Base-by-base conservation (phyloP, 2,113 vertebrate species). In the Hemibates koningsi region DNA sequence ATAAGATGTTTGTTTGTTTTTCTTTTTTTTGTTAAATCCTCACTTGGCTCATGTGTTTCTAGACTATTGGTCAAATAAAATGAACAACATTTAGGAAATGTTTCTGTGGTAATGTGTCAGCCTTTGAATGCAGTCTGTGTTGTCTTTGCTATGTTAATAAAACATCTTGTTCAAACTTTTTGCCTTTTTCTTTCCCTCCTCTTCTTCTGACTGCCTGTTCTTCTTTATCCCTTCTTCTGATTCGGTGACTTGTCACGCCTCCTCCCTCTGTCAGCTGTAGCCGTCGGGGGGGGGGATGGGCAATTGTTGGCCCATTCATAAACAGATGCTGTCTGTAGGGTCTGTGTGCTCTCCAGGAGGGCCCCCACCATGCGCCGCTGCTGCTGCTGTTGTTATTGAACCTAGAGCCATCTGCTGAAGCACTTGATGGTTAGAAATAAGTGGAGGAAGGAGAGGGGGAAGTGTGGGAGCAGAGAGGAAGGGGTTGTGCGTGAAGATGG, bases 381-480 rank as follows among this genome's bases (percentile, higher is more conserved):
- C 88, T 27, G 87, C 88, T 3, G 91, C 84, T 94, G 34, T 21
- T 48, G 90, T 93, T 93, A 76, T 89, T 94, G 88, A 93, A 90
- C 90, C 91, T 56, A 57, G 84, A 85, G 85, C 93, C 95, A 95
- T 95, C 95, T 95, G 95, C 93, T 93, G 88, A 92, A 91, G 90
- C 83, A 92, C 93, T 94, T 93, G 89, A 90, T 94, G 85, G 86
- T 88, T 84, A 80, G 80, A 78, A 32, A 50, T 50, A 21, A 83
- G 81, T 9, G 24, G 27, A 83, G 19, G 59, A n/a, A 76, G 63
- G 71, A 73, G 89, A 24, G 83, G 73, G 79, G 56, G 73, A 8
- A 32, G 79, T 76, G 83, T 89, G 91, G 83, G 86, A 88, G 91
- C 45, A 54, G 41, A 48, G 76, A 24, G 61, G 41, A 82, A 16